phyloP scores from a whole-genome alignment of 2,113 vertebrate genomes.

The Cavia aperea region DNA sequence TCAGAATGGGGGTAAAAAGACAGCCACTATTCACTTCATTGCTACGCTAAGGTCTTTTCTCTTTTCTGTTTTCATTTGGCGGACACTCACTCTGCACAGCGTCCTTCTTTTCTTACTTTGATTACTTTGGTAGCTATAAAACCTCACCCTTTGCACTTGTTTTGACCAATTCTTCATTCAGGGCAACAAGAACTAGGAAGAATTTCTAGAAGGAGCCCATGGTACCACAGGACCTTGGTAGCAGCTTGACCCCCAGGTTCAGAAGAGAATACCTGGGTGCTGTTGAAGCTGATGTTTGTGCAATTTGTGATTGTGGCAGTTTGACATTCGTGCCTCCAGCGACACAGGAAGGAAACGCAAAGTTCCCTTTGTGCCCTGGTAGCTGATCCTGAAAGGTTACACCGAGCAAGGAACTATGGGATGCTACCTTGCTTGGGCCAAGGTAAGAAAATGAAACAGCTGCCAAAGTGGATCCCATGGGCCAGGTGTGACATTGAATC shows the following conservation, averaged over 20 bases:
- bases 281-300: background rate
- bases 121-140: background rate
- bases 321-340: background rate
- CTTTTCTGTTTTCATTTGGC: background rate
- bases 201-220: background rate
- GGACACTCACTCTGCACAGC: background rate
- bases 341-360: background rate
- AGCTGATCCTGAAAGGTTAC: background rate
- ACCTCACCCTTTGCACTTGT: background rate
- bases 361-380: background rate
- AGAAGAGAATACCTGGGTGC: background rate
- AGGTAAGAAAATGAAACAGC: background rate
- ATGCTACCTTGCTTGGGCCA: background rate
- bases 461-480: background rate
- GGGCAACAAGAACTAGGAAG: background rate
- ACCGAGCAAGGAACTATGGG: background rate
- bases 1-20: background rate
- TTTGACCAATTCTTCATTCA: background rate
- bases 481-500: fast-evolving
- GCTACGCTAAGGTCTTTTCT: background rate
- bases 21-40: background rate
- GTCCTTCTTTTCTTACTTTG: background rate
- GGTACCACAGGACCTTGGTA: background rate
- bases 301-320: background rate
- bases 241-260: background rate